Base-by-base conservation (phyloP, 2,113 vertebrate species). In the Sorex araneus region DNA sequence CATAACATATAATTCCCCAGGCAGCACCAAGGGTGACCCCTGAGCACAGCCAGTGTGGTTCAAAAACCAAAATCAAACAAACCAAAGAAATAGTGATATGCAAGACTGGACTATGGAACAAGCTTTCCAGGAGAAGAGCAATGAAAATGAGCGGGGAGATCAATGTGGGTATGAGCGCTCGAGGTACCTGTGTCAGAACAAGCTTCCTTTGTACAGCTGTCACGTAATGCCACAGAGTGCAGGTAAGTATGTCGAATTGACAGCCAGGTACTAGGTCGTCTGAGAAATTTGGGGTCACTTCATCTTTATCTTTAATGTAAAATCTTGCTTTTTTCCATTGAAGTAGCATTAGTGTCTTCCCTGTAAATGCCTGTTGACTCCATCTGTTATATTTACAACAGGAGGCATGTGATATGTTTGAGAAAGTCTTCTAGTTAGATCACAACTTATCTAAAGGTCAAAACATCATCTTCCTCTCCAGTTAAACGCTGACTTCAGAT, bases 281-380 rank as follows among this genome's bases (percentile, higher is more conserved):
- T 54, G 74, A 90, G 27, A 81, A 92, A 84, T 84, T 69, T 76
- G 66, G 30, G 43, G 12, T 70, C 60, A n/a, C 76, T 92, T 70
- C 57, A 84, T 27, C 67, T 83, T 79, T 75, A 63, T 70, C 57
- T 71, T 79, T 71, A 27, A 47, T 80, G 60, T 71, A 66, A 76
- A 76, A 84, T 80, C 36, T 90, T 87, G 67, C 84, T 25, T 69
- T 69, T 88, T 90, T 80, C 63, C 54, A 88, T 80, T 67, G 76
- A 94, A 85, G 50, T 77, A 45, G 16, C 25, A 13, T 19, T 30
- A 45, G 54, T 15, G 34, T 74, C 27, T 87, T 92, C 30, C 74
- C 43, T 77, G 32, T 60, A 74, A 90, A 73, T 45, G 8, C 23
- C 77, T 89, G 89, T n/a, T 57, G 16, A 10, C 21, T 83, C 81